phyloP scores from a whole-genome alignment of 2,888 invertebrate genomes.

The Aproaerema taeniolella region DNA sequence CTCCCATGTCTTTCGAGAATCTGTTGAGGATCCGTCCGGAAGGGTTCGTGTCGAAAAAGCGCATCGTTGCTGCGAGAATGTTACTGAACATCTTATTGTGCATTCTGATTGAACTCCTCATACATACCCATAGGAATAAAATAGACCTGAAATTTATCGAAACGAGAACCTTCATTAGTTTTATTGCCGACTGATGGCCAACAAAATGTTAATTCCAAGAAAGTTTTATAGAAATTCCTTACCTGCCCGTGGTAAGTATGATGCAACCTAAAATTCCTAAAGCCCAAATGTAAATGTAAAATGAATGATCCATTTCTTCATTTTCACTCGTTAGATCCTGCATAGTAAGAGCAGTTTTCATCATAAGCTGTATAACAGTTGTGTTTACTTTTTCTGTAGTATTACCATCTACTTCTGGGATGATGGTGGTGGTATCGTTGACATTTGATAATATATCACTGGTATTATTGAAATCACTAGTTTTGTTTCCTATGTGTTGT shows the following conservation, averaged over 20 bases:
- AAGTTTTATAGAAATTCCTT: too few relatives aligned
- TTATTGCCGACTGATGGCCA: too few relatives aligned
- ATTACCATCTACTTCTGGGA: background rate
- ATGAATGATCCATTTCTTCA: conserved; percentile 39
- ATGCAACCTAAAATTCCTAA: conserved; percentile 77
- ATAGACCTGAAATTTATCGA: conserved; percentile 80
- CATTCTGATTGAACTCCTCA: conserved; percentile 84
- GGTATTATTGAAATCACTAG: conserved; percentile 15
- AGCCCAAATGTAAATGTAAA: conserved; percentile 78
- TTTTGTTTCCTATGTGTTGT: conserved; percentile 20
- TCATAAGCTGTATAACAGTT: conserved; percentile 47
- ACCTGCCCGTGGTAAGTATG: conserved; percentile 76
- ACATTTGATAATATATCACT: background rate
- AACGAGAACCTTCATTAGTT: too few relatives aligned
- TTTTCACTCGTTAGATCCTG: conserved; percentile 36
- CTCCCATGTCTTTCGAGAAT: conserved; percentile 90
- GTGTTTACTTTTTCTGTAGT: conserved; percentile 23
- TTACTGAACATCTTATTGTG: conserved; percentile 88
- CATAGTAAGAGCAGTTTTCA: conserved; percentile 42
- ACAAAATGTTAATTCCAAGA: too few relatives aligned
- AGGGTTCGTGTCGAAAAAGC: conserved; percentile 91
- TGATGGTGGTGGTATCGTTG: background rate
- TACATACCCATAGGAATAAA: conserved; percentile 84
- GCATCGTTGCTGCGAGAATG: conserved; percentile 85
- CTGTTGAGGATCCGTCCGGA: conserved; percentile 89